These are phyloP conservation scores for Sesamia nonagrioides DNA, from an alignment of 1,140 invertebrate species.

Conservation along the genomic window DNA sequence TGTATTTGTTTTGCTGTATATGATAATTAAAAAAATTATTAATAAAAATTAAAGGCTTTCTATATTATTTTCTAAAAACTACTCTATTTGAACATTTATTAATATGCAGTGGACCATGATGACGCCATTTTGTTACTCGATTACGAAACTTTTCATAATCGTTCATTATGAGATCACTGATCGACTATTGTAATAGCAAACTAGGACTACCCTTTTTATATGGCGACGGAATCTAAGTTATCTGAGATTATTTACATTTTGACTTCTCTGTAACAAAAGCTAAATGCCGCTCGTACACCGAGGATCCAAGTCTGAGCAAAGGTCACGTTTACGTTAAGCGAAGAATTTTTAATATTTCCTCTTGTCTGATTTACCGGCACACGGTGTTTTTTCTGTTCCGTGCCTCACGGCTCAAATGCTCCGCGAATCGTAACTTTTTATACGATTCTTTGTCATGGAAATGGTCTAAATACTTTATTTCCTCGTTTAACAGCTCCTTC, in stretches of 20 bases:
- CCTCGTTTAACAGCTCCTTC: background rate
- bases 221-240: background rate
- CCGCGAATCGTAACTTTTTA: constrained; percentile 20
- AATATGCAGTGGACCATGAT: no score
- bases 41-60: no score
- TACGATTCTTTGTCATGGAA: constrained; percentile 22
- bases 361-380: constrained; percentile 27
- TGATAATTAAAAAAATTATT: no score
- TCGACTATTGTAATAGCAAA: constrained; percentile 50
- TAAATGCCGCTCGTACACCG: constrained; percentile 4
- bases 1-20: no score
- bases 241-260: background rate
- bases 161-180: no score
- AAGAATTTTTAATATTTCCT: constrained; percentile 45
- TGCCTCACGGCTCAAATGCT: constrained; percentile 26
- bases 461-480: constrained; percentile 31
- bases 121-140: no score
- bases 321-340: constrained; percentile 28
- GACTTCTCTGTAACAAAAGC: background rate
- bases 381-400: background rate
- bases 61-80: no score
- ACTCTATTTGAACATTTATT: no score
- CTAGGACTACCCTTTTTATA: background rate
- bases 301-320: background rate
- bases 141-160: no score